These are phyloP conservation scores for Aethina tumida DNA, from an alignment of 1,140 invertebrate genomes.

Conservation along the genomic window DNA sequence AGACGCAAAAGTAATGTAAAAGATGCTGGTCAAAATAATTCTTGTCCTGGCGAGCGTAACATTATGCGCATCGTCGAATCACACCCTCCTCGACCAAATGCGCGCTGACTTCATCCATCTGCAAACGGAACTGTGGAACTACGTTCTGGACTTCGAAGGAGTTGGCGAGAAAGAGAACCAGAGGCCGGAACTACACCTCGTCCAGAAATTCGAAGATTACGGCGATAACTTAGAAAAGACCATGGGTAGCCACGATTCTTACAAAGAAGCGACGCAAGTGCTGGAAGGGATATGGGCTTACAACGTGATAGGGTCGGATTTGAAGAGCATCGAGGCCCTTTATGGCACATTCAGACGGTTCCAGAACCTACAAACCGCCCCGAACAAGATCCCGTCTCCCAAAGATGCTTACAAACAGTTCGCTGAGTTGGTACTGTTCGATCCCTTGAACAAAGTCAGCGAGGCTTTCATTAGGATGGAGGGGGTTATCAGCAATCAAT, in stretches of 20 bases:
- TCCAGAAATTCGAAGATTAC: constrained; percentile 45
- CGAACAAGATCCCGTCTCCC: constrained; percentile 37
- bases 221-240: constrained; percentile 33
- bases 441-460: constrained; percentile 42
- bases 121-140: constrained; percentile 41
- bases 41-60: too few species aligned
- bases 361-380: constrained; percentile 39
- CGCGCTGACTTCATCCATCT: constrained; percentile 43
- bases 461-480: constrained; percentile 40
- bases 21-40: constrained; percentile 1
- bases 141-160: constrained; percentile 30
- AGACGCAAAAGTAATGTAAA: not conserved
- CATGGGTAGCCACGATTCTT: constrained; percentile 7
- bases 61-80: constrained; percentile 9
- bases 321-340: constrained; percentile 44
- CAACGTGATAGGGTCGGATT: constrained; percentile 41
- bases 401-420: constrained; percentile 50
- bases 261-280: constrained; percentile 2
- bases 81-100: constrained; percentile 40
- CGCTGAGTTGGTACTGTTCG: constrained; percentile 47
- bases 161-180: constrained; percentile 34
- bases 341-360: constrained; percentile 50
- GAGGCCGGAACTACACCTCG: constrained; percentile 36
- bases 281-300: constrained; percentile 46
- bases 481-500: constrained; percentile 44